Percentiles rank a stretch among this genome's conserved stretches.
These are phyloP conservation scores for Lasiurus cinereus DNA, from an alignment of 2,113 vertebrate genomes.

Conservation along the genomic window DNA sequence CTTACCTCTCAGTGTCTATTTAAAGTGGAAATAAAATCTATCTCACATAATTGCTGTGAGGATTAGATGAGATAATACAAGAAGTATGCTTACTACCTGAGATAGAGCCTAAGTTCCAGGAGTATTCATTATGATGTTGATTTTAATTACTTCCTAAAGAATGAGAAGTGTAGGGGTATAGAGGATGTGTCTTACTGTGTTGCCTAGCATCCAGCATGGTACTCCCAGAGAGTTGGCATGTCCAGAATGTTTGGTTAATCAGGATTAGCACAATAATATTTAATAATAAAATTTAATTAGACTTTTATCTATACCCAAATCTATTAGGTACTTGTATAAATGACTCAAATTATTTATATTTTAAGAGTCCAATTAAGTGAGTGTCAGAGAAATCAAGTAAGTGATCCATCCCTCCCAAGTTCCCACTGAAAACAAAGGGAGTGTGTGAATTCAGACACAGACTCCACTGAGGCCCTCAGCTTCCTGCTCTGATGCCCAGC, in stretches of 20 bases:
- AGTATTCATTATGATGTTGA: neutral
- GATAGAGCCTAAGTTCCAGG: neutral
- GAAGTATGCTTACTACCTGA: neutral
- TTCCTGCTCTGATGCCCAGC: neutral
- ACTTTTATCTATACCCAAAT: neutral
- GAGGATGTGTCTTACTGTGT: neutral
- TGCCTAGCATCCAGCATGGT: neutral
- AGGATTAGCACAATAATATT: neutral
- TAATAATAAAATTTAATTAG: neutral
- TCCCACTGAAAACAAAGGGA: neutral
- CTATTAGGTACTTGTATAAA: neutral
- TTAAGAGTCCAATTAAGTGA: slow-evolving; percentile 7
- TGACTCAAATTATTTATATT: neutral
- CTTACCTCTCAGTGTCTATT: neutral
- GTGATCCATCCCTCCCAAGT: neutral
- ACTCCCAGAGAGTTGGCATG: neutral
- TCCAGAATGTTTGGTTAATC: neutral
- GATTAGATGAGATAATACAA: neutral
- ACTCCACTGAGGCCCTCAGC: accelerated
- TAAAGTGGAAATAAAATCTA: slow-evolving; percentile 12
- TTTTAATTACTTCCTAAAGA: neutral
- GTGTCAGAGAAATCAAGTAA: neutral
- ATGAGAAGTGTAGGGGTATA: neutral
- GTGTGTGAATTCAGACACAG: neutral
- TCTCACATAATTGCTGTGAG: neutral